Percentiles rank a stretch among this genome's conserved stretches.
Conservation (phyloP, 2,888 invertebrate genomes). For the Oscheius sp. region DNA sequence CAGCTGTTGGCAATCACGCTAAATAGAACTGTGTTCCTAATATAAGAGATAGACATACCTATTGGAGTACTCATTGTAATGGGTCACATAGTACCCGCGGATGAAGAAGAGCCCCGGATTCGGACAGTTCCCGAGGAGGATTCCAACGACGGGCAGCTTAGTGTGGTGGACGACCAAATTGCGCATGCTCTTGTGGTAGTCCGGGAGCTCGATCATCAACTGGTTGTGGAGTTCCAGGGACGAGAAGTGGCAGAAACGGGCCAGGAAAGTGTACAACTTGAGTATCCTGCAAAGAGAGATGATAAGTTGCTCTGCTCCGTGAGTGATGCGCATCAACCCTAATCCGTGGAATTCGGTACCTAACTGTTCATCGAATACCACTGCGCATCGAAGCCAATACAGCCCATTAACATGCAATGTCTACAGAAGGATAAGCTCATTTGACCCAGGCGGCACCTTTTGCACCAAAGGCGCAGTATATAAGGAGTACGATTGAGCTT, state of each 20-base stretch:
- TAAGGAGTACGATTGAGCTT: too few relatives aligned
- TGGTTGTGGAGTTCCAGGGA: constrained; percentile 38
- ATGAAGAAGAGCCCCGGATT: constrained; percentile 57
- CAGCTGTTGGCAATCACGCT: background rate
- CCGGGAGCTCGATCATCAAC: constrained; percentile 35
- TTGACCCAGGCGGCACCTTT: too few relatives aligned
- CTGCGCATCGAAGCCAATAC: too few relatives aligned
- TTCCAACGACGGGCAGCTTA: constrained; percentile 39
- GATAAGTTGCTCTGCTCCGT: background rate
- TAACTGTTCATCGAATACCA: background rate
- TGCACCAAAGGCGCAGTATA: too few relatives aligned
- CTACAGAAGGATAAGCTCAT: too few relatives aligned
- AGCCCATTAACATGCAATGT: too few relatives aligned
- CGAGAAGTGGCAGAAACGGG: constrained; percentile 32
- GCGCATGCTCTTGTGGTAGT: constrained; percentile 15
- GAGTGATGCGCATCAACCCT: background rate
- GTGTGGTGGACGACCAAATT: constrained; percentile 45
- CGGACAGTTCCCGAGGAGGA: constrained; percentile 57
- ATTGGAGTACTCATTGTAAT: constrained; percentile 50
- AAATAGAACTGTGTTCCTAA: background rate
- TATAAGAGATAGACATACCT: constrained; percentile 29
- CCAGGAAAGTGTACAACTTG: constrained; percentile 17
- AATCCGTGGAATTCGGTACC: background rate
- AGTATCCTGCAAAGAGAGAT: background rate
- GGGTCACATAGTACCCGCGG: constrained; percentile 55